phyloP scores from a whole-genome alignment of 2,797 vertebrate species.

The Megaceryle alcyon region DNA sequence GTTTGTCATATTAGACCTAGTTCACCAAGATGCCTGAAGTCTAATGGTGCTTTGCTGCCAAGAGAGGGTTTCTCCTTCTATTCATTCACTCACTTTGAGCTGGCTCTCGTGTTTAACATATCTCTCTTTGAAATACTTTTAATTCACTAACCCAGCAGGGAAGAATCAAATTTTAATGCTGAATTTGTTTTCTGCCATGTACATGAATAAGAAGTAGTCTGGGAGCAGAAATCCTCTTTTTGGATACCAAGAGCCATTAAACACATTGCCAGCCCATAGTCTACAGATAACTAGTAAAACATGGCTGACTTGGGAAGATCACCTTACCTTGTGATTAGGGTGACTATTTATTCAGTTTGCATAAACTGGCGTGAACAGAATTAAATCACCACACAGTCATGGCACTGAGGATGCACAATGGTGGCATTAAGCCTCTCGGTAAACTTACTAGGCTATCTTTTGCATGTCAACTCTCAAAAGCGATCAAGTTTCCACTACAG shows the following conservation, averaged over 20 bases:
- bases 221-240: not conserved
- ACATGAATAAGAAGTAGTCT: not conserved
- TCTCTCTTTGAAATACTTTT: not conserved
- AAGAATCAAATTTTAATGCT: not conserved
- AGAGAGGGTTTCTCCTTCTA: not conserved
- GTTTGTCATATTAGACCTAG: not conserved
- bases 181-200: not conserved
- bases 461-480: not conserved
- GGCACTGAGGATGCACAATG: accelerated
- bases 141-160: not conserved
- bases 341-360: not conserved
- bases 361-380: not conserved
- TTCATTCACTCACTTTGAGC: not conserved
- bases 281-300: not conserved
- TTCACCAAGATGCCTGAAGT: not conserved
- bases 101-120: not conserved
- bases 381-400: not conserved
- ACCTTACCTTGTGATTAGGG: not conserved
- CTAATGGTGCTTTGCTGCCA: not conserved
- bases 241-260: not conserved
- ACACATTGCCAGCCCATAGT: not conserved
- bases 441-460: not conserved
- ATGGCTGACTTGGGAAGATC: not conserved
- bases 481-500: not conserved
- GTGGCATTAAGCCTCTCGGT: not conserved